Conservation (phyloP, 2,113 vertebrate species). For the Podarcis raffonei region DNA sequence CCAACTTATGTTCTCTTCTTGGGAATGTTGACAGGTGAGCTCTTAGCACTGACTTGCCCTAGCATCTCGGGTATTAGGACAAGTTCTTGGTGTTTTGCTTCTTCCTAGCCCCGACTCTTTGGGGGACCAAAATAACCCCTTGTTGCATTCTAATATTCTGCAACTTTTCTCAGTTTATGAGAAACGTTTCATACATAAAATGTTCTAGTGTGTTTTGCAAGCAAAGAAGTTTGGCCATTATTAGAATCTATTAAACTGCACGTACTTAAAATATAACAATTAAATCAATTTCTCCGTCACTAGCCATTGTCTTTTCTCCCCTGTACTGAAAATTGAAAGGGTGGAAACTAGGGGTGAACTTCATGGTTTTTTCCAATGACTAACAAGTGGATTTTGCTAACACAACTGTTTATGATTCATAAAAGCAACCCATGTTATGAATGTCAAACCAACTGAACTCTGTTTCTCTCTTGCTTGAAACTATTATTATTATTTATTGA, state of each 20-base stretch:
- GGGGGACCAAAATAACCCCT: background rate
- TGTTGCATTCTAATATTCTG: background rate
- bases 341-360: background rate
- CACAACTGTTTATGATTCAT: background rate
- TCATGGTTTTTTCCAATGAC: background rate
- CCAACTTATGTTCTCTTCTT: constrained; percentile 92
- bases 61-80: background rate
- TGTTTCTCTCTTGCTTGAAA: background rate
- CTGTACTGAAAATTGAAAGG: background rate
- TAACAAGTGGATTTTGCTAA: background rate
- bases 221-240: background rate
- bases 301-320: background rate
- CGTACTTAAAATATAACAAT: background rate
- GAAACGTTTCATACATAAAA: background rate
- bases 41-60: background rate
- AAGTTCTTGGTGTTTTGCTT: background rate
- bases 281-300: background rate
- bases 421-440: background rate
- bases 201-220: background rate
- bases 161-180: background rate
- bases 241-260: background rate
- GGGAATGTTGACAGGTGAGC: constrained; percentile 89
- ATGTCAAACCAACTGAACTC: background rate
- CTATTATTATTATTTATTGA: no score
- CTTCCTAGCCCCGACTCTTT: background rate